These are phyloP conservation scores for Agraylea sexmaculata DNA, from an alignment of 1,140 invertebrate genomes.

Conservation along the genomic window DNA sequence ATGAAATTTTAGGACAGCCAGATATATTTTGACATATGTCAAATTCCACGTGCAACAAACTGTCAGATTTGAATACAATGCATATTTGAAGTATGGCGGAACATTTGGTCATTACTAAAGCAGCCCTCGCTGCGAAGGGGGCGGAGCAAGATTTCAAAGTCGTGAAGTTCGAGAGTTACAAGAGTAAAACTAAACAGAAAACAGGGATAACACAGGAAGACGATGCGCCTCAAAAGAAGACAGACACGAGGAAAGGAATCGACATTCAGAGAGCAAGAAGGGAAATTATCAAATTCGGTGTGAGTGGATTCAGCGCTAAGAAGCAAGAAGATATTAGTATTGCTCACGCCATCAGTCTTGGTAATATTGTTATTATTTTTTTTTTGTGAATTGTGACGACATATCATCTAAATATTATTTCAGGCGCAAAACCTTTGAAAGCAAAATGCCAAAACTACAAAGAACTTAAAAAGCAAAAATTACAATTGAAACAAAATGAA, in stretches of 20 bases:
- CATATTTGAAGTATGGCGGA: background rate
- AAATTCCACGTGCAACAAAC: no score
- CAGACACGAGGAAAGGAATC: slow-evolving; percentile 21
- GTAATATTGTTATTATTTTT: slow-evolving; percentile 17
- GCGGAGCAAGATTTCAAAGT: slow-evolving; percentile 10
- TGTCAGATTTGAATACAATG: no score
- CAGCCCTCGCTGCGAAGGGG: slow-evolving; percentile 7
- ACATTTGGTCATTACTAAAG: slow-evolving; percentile 10
- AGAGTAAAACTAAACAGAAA: slow-evolving; percentile 5
- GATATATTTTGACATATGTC: no score
- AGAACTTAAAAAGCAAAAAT: slow-evolving; percentile 31
- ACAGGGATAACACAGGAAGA: background rate
- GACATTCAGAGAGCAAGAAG: slow-evolving; percentile 46
- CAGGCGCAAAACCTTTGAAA: slow-evolving; percentile 46
- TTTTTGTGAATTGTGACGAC: background rate
- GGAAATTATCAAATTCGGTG: slow-evolving; percentile 54
- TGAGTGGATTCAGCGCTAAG: slow-evolving; percentile 43
- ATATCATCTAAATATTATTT: slow-evolving; percentile 8
- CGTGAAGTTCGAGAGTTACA: slow-evolving; percentile 8
- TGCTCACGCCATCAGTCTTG: slow-evolving; percentile 46
- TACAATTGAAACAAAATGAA: slow-evolving; percentile 27
- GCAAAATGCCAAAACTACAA: slow-evolving; percentile 48
- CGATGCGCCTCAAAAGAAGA: background rate
- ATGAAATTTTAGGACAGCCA: no score
- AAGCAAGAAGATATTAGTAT: slow-evolving; percentile 46